A percentile compares a stretch with the other conserved stretches of the same genome.
Evolutionary conservation across 2,113 vertebrate species (phyloP).

Genomic region (Uropsilus gracilis): DNA sequence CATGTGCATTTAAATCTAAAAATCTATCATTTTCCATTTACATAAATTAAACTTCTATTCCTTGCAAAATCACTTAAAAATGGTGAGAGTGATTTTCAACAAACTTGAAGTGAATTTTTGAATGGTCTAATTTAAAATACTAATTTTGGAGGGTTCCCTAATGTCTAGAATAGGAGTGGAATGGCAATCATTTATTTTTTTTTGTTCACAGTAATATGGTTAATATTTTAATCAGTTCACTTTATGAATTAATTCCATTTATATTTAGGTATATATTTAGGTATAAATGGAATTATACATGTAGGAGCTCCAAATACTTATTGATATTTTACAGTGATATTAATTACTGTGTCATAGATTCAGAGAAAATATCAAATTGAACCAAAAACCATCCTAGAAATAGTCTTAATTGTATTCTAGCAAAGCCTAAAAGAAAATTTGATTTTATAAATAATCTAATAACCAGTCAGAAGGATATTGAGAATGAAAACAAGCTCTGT

Average conservation of each 20-base stretch:
- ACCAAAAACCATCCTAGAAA: not conserved
- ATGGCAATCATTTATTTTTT: not conserved
- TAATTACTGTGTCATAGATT: not conserved
- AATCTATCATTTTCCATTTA: not conserved
- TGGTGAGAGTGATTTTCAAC: not conserved
- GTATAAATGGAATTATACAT: not conserved
- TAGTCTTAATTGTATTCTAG: constrained; percentile 26
- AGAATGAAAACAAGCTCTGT: constrained; percentile 6
- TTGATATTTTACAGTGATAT: constrained; percentile 50
- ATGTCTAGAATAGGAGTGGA: not conserved
- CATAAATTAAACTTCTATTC: not conserved
- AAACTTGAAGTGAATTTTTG: not conserved
- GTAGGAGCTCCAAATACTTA: not conserved
- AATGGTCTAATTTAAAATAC: constrained; percentile 15
- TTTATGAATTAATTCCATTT: constrained; percentile 16
- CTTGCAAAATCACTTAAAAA: constrained; percentile 7
- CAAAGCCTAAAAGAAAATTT: not conserved
- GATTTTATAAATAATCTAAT: constrained; percentile 14
- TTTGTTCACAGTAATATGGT: not conserved
- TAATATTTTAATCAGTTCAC: not conserved
- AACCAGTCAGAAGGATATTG: not conserved
- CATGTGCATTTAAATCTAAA: not conserved
- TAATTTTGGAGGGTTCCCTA: not conserved
- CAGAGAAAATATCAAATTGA: constrained; percentile 19
- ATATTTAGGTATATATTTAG: no score